A percentile compares a stretch with the other conserved stretches of the same genome.
phyloP scores from a whole-genome alignment of 2,797 vertebrate species.

The Cryptoprocta ferox region DNA sequence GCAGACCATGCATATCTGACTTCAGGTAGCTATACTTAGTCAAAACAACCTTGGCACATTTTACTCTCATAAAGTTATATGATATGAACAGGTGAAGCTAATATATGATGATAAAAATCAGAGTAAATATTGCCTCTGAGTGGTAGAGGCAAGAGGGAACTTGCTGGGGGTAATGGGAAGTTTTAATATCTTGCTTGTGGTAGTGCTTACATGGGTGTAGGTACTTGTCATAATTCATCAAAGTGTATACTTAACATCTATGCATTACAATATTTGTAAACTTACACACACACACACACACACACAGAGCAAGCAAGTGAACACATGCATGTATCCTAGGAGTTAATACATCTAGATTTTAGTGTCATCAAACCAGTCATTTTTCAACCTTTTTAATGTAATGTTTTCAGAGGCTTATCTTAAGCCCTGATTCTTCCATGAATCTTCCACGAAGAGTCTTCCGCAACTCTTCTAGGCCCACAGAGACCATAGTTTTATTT shows the following conservation, averaged over 20 bases:
- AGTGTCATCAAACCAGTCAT: slow-evolving; percentile 13
- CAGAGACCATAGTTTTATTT: slow-evolving; percentile 16
- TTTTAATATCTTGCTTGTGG: not conserved
- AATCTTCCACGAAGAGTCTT: not conserved
- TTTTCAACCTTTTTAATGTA: not conserved
- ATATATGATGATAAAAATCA: not conserved
- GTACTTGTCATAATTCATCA: slow-evolving; percentile 8
- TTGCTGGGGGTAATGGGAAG: not conserved
- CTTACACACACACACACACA: not conserved
- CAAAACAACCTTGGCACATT: not conserved
- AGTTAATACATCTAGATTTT: slow-evolving; percentile 30
- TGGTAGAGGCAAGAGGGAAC: not conserved
- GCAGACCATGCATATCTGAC: not conserved
- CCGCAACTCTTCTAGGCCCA: not conserved
- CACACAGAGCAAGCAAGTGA: not conserved
- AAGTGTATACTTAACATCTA: not conserved
- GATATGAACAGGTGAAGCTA: not conserved
- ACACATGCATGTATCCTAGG: not conserved
- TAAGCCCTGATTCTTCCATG: not conserved
- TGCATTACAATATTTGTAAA: slow-evolving; percentile 30
- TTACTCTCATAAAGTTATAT: not conserved
- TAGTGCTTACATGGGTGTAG: not conserved
- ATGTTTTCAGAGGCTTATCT: not conserved
- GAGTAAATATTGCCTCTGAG: not conserved
- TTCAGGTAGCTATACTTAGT: slow-evolving; percentile 25